Evolutionary conservation across 2,888 invertebrate genomes (phyloP), one percentile per base, ranked within the genome.

Genomic region (Nezara viridula): DNA sequence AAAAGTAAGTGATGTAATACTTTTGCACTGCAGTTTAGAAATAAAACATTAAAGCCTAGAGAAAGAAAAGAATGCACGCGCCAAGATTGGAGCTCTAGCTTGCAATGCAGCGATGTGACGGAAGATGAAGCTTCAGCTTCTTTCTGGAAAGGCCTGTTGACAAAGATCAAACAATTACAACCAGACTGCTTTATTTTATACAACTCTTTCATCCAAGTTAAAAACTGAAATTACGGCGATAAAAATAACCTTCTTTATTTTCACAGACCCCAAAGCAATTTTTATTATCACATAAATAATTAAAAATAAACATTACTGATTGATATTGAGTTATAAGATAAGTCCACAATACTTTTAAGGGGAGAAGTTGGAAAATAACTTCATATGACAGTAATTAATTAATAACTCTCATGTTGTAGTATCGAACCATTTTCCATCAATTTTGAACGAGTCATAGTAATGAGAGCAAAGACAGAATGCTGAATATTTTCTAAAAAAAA

Each of bases 111-210:
- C 27, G 60, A n/a, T 60, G 60, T 14, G 27, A 60, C 12, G 12
- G 27, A 60, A 60, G 60, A 7, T 60, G 60, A 60, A 60, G 60
- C 60, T 60, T 60, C 60, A 60, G 60, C 60, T 60, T 27, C 27
- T 27, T 60, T 27, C 60, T 60, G 60, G 60, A 60, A 60, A 24
- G 27, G 60, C 60, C 60, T 60, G 60, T 60, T 60, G 60, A 60
- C 60, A 60, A 60, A 60, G 60, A 60, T 12, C 19, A 50, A 50
- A 50, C 50, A 50, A 44, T 44, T 44, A 44, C 44, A 7, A 44
- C 44, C 44, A 44, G 44, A 44, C 44, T 10, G 44, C 5, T 44
- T 44, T 5, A 44, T 44, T 44, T 44, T 44, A 44, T 10, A 7
- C 44, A 7, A 44, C 7, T 44, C 10, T 44, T 44, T 44, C 44